Evolutionary conservation across 2,797 vertebrate species (phyloP), one percentile per base, ranked within the genome.

Genomic region (Microhierax caerulescens): DNA sequence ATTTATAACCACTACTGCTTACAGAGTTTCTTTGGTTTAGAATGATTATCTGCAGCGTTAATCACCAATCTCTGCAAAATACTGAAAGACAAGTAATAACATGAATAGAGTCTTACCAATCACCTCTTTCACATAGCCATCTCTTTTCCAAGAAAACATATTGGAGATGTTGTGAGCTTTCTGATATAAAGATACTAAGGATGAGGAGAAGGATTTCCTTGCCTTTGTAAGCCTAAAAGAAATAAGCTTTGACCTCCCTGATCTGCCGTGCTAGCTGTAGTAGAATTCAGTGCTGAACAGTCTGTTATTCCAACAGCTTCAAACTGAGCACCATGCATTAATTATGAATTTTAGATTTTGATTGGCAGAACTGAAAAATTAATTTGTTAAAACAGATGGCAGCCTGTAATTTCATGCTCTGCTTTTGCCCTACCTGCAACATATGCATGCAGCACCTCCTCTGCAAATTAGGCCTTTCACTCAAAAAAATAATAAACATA

Each of bases 401-500:
- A 86, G 60, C 50, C 59, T 95, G 57, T 75, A 80, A 86, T 72
- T 93, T 87, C 54, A 83, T 77, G 67, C 25, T 61, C 70, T 81
- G 56, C 72, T 92, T 96, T 88, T 95, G 85, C 78, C 73, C 96
- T 88, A 95, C 87, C 89, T 95, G 73, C n/a, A 14, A 74, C 27
- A 93, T 70, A 73, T 85, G 57, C 39, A 79, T n/a, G 75, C 56
- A 80, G 59, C 85, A 90, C 48, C 60, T 85, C n/a, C 51, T 43
- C 91, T 93, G 64, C 73, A 88, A 94, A 95, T 94, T 85, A 96
- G 88, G 65, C 13, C 70, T 87, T 92, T 95, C 54, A 77, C 61
- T 90, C 65, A 65, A 84, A 86, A 95, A 76, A 24, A 2, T 20
- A 10, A 39, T 22, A 78, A 67, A 54, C 41, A 76, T 92, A 89